Evolutionary conservation across 1,140 invertebrate genomes (phyloP).

Genomic region (Sitodiplosis mosellana): DNA sequence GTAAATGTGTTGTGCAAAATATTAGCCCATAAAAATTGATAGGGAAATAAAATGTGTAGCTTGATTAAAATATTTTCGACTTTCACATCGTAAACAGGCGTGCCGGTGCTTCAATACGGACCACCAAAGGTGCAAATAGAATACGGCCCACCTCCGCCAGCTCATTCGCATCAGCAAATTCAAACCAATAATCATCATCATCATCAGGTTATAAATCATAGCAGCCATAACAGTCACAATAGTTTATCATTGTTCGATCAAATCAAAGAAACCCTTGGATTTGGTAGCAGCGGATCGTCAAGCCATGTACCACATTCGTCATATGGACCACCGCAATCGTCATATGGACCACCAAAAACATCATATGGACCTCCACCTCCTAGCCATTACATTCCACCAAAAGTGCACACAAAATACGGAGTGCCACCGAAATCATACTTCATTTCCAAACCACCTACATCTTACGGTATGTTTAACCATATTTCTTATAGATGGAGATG

Average conservation of each 20-base stretch:
- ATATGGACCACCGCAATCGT: slow-evolving; percentile 27
- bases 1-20: too few relatives aligned
- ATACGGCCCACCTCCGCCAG: slow-evolving; percentile 18
- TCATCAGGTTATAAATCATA: neutral
- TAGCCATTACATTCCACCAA: slow-evolving; percentile 9
- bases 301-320: slow-evolving; percentile 25
- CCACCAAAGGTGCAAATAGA: slow-evolving; percentile 18
- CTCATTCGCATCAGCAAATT: neutral
- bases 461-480: slow-evolving; percentile 24
- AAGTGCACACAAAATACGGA: slow-evolving; percentile 16
- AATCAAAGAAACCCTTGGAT: slow-evolving; percentile 21
- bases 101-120: slow-evolving; percentile 18
- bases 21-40: too few relatives aligned
- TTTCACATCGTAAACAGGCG: slow-evolving; percentile 4
- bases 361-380: slow-evolving; percentile 26
- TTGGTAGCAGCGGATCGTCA: slow-evolving; percentile 24
- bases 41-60: too few relatives aligned
- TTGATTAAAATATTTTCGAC: too few relatives aligned
- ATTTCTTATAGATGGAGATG: too few relatives aligned
- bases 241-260: slow-evolving; percentile 13
- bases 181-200: neutral
- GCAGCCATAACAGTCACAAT: neutral
- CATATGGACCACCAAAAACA: slow-evolving; percentile 28
- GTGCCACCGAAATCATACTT: slow-evolving; percentile 7
- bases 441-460: slow-evolving; percentile 21